A percentile compares a stretch with the other conserved stretches of the same genome.
Conservation (phyloP, 2,888 invertebrate species). For the Euphydryas editha region DNA sequence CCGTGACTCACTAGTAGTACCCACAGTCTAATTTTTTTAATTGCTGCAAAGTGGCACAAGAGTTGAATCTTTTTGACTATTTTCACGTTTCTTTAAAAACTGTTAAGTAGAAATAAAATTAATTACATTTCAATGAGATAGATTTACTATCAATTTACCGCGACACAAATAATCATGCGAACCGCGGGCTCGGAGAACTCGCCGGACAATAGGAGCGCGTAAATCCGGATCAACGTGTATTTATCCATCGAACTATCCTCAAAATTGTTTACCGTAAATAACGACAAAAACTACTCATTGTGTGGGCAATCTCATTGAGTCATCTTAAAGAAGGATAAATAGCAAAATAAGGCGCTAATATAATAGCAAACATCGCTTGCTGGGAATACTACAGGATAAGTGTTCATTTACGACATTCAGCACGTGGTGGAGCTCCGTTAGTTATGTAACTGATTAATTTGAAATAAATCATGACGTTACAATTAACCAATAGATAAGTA, state of each 20-base stretch:
- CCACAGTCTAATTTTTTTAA: no score
- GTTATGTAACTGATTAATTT: not conserved
- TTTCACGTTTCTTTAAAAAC: no score
- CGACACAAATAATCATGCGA: not conserved
- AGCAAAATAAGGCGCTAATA: slow-evolving; percentile 1
- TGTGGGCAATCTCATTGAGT: slow-evolving; percentile 12
- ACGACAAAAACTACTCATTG: not conserved
- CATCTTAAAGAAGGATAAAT: not conserved
- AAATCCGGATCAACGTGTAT: slow-evolving; percentile 1
- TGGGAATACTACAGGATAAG: not conserved
- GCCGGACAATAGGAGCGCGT: not conserved
- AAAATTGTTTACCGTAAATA: slow-evolving; percentile 16
- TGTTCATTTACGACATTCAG: not conserved
- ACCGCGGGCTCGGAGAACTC: not conserved
- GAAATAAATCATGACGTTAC: not conserved
- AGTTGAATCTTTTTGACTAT: no score
- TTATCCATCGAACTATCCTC: slow-evolving; percentile 11
- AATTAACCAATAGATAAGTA: no score
- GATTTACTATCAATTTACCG: no score
- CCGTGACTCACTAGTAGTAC: no score
- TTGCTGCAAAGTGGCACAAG: no score
- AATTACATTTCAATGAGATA: no score
- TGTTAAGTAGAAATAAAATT: no score
- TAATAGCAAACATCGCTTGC: no score
- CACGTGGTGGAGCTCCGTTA: not conserved